Evolutionary conservation across 2,888 invertebrate genomes (phyloP).

Genomic region (Xylocampa areola): DNA sequence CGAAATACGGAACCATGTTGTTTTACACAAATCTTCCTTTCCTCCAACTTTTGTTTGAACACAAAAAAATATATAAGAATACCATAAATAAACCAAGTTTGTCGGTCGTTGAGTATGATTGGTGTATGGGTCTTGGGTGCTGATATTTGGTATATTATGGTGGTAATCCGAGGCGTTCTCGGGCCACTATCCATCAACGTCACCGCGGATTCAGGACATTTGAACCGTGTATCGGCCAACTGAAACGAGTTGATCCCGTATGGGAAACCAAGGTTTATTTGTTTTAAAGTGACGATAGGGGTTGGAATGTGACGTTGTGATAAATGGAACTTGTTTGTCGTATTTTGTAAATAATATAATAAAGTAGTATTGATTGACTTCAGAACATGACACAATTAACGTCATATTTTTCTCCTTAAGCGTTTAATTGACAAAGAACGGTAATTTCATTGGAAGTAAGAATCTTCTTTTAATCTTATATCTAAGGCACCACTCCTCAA

Average conservation of each 20-base stretch:
- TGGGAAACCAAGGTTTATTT: slow-evolving; percentile 24
- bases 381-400: no score
- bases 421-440: no score
- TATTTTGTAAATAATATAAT: background rate
- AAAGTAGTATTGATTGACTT: background rate
- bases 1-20: slow-evolving; percentile 28
- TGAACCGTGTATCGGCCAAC: slow-evolving; percentile 35
- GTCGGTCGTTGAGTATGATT: slow-evolving; percentile 45
- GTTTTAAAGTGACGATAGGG: slow-evolving; percentile 6
- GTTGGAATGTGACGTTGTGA: background rate
- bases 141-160: slow-evolving; percentile 48
- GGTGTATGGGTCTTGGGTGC: slow-evolving; percentile 29
- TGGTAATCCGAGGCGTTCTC: slow-evolving; percentile 34
- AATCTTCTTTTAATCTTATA: no score
- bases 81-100: slow-evolving; percentile 41
- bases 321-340: background rate
- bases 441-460: no score
- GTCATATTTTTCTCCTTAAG: no score
- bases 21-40: slow-evolving; percentile 35
- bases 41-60: slow-evolving; percentile 30
- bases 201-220: slow-evolving; percentile 35
- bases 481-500: no score
- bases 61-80: slow-evolving; percentile 39
- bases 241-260: slow-evolving; percentile 43
- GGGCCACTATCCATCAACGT: slow-evolving; percentile 51